Conservation (phyloP, 1,140 invertebrate genomes). For the Brachionus plicatilis region DNA sequence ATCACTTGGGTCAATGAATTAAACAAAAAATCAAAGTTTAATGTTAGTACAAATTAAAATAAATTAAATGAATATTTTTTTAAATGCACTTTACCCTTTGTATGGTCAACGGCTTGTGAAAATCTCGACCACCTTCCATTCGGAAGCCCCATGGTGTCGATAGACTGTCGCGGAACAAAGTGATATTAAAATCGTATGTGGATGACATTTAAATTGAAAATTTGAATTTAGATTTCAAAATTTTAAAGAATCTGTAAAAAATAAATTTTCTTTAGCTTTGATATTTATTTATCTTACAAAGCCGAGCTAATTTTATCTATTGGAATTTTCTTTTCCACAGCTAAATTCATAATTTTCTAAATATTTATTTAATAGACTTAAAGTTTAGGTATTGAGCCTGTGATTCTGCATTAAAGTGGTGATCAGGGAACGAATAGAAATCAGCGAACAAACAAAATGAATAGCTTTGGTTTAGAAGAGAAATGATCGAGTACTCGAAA, state of each 20-base stretch:
- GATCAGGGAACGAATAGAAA: not conserved
- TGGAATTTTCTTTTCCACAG: not conserved
- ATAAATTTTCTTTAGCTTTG: not conserved
- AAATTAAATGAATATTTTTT: too few species aligned
- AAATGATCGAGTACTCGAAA: not conserved
- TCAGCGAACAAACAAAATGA: not conserved
- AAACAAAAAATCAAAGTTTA: too few species aligned
- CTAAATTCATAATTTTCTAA: not conserved
- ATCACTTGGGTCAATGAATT: too few species aligned
- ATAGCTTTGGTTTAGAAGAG: not conserved
- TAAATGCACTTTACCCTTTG: slow-evolving; percentile 68
- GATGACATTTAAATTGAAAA: slow-evolving; percentile 64
- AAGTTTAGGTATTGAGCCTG: slow-evolving; percentile 1
- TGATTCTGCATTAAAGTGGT: slow-evolving; percentile 12
- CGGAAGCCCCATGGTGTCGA: slow-evolving; percentile 81
- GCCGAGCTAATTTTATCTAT: slow-evolving; percentile 10
- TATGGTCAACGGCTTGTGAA: slow-evolving; percentile 78
- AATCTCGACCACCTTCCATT: slow-evolving; percentile 79
- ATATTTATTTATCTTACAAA: not conserved
- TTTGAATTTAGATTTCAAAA: slow-evolving; percentile 41
- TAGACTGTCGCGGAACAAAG: slow-evolving; percentile 67
- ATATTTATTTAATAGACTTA: slow-evolving; percentile 24
- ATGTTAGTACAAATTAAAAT: too few species aligned
- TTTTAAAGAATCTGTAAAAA: not conserved
- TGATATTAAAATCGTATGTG: slow-evolving; percentile 44